Percentiles rank a stretch among this genome's conserved stretches.
These are phyloP conservation scores for Hyles euphorbiae DNA, from an alignment of 1,140 invertebrate genomes.

Conservation along the genomic window DNA sequence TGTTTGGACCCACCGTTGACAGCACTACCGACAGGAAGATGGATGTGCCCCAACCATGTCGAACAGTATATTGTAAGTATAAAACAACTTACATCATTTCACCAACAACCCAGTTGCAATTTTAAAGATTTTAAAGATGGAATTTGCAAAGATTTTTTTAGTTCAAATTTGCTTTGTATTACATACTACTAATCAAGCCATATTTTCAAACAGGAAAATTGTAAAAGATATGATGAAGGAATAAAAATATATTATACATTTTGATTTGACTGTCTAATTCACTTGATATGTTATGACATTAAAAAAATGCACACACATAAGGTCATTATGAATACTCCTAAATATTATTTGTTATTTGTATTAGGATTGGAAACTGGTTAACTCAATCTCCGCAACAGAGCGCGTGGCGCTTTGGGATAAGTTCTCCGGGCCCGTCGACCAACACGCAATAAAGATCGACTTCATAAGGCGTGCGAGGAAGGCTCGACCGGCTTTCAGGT, in stretches of 20 bases:
- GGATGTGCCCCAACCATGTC: slow-evolving; percentile 98
- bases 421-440: slow-evolving; percentile 86
- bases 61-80: slow-evolving; percentile 88
- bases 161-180: too few species aligned
- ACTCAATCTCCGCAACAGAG: slow-evolving; percentile 87
- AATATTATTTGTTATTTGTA: neutral
- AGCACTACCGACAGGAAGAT: slow-evolving; percentile 87
- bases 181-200: too few species aligned
- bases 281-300: too few species aligned
- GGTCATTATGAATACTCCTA: too few species aligned
- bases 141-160: neutral
- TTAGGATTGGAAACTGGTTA: slow-evolving; percentile 88
- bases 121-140: neutral
- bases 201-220: too few species aligned
- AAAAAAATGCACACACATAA: too few species aligned
- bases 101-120: neutral
- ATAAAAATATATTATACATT: too few species aligned
- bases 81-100: too few species aligned
- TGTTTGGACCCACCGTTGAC: slow-evolving; percentile 95
- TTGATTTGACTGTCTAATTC: too few species aligned
- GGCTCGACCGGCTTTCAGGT: slow-evolving; percentile 84
- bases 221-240: too few species aligned
- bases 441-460: slow-evolving; percentile 89
- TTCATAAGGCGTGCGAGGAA: slow-evolving; percentile 88
- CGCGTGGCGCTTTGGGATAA: slow-evolving; percentile 90